Conservation (phyloP, 2,797 vertebrate species). For the Microctenopoma steveboyesi region DNA sequence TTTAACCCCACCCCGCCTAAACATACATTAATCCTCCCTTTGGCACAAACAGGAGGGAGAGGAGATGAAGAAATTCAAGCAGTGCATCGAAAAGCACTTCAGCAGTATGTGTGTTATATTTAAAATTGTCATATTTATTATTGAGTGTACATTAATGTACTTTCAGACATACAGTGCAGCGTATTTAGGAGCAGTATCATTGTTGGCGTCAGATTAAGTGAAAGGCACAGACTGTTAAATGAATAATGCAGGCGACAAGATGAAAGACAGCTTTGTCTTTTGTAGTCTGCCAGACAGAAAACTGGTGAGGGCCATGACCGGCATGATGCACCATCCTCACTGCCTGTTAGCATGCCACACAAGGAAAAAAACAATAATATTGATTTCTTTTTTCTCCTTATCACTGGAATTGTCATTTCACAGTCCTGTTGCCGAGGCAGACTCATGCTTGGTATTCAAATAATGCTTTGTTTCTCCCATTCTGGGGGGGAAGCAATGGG, state of each 20-base stretch:
- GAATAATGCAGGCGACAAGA: conserved; percentile 73
- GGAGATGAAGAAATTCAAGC: neutral
- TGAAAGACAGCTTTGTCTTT: conserved; percentile 72
- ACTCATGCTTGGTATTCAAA: conserved; percentile 17
- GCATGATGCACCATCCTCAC: conserved; percentile 55
- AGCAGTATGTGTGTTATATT: neutral
- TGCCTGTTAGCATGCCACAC: conserved; percentile 69
- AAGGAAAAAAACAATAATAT: conserved; percentile 54
- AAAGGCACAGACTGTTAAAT: conserved; percentile 62
- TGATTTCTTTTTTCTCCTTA: conserved; percentile 55
- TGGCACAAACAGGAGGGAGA: conserved; percentile 25
- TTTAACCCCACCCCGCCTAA: conserved; percentile 44
- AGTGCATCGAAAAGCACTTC: neutral
- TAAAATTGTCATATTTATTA: neutral
- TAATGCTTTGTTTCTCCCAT: conserved; percentile 37
- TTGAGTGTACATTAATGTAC: neutral
- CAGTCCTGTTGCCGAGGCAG: conserved; percentile 38
- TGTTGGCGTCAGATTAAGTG: conserved; percentile 67
- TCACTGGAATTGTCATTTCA: conserved; percentile 66
- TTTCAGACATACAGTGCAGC: conserved; percentile 17
- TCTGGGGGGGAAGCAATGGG: conserved; percentile 1
- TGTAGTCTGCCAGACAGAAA: conserved; percentile 71
- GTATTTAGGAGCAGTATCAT: conserved; percentile 42
- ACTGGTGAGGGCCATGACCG: conserved; percentile 47
- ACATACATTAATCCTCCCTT: conserved; percentile 40